Evolutionary conservation across 2,888 invertebrate genomes (phyloP), one percentile per base, ranked within the genome.

Genomic region (Tiphia femorata): DNA sequence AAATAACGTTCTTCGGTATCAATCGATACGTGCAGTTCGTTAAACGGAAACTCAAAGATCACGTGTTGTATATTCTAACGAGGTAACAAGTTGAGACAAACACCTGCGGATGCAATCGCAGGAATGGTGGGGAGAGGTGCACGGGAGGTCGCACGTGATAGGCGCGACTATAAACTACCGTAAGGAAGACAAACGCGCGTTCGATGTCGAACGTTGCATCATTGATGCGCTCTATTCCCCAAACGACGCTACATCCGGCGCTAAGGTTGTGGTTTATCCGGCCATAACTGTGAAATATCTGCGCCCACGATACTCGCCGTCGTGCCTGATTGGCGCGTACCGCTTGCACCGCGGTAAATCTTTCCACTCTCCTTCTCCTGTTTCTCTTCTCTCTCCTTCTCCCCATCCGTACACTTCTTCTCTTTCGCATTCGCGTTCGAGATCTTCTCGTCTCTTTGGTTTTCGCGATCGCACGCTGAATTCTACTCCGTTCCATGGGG

Each of bases 221-320:
- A 80, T 82, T 82, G 80, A 82, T 80, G 80, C 75, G 66, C 61
- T 67, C 70, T 76, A 80, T 80, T 80, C 81, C 81, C 80, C 76
- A 73, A 79, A 80, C 77, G 76, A 64, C 70, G 68, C 64, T 77
- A 77, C 73, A 75, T 72, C 68, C 71, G 67, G 63, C 72, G 73
- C 74, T 73, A 75, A 75, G 72, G 74, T 70, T 69, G 74, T 79
- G 79, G 78, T 81, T 82, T 81, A 80, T 80, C 77, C 72, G 73
- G 71, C 79, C 76, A 80, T 81, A 81, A 81, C 81, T 75, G 76
- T 80, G 75, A 78, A 80, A 78, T 80, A 81, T 78, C 64, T 67
- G 61, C 62, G 49, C 57, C 54, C 60, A 51, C 67, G 65, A 70
- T 69, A 70, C 67, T 55, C 65, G 58, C 55, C 60, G 65, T 62